A percentile compares a stretch with the other conserved stretches of the same genome.
Conservation (phyloP, 2,888 invertebrate species). For the Scelioninae gen. 1 region DNA sequence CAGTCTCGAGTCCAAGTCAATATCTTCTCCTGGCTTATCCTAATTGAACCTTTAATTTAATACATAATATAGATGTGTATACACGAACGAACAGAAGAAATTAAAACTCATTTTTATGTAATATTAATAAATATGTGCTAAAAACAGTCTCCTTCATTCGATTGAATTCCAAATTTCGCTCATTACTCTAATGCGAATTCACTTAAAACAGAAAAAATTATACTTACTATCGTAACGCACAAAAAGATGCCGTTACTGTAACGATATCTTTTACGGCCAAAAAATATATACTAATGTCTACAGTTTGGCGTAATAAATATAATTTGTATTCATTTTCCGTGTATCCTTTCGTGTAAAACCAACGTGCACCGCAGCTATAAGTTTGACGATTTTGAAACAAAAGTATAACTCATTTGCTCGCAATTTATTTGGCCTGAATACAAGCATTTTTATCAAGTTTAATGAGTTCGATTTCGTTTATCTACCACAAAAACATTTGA, state of each 20-base stretch:
- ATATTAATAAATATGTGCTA: constrained; percentile 69
- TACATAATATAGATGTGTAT: constrained; percentile 65
- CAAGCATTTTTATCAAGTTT: constrained; percentile 8
- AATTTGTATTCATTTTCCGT: constrained; percentile 38
- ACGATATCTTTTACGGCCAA: constrained; percentile 19
- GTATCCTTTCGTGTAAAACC: constrained; percentile 35
- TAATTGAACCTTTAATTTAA: constrained; percentile 59
- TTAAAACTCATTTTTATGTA: constrained; percentile 69
- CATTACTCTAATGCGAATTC: background rate
- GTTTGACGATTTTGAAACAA: constrained; percentile 14
- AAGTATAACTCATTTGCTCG: constrained; percentile 20
- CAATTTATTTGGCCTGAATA: constrained; percentile 12
- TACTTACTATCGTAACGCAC: background rate
- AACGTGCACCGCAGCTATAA: constrained; percentile 29
- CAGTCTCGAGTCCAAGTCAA: constrained; percentile 52
- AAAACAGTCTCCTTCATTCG: constrained; percentile 1
- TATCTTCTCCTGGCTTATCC: constrained; percentile 54
- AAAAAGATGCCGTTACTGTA: background rate
- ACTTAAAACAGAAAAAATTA: constrained; percentile 2
- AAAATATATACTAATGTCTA: constrained; percentile 11
- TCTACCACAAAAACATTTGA: background rate
- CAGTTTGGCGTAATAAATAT: constrained; percentile 26
- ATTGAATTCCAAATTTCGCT: background rate
- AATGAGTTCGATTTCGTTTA: constrained; percentile 2
- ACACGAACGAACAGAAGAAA: constrained; percentile 56